Evolutionary conservation across 1,140 invertebrate species (phyloP).

Genomic region (Vanessa atalanta): DNA sequence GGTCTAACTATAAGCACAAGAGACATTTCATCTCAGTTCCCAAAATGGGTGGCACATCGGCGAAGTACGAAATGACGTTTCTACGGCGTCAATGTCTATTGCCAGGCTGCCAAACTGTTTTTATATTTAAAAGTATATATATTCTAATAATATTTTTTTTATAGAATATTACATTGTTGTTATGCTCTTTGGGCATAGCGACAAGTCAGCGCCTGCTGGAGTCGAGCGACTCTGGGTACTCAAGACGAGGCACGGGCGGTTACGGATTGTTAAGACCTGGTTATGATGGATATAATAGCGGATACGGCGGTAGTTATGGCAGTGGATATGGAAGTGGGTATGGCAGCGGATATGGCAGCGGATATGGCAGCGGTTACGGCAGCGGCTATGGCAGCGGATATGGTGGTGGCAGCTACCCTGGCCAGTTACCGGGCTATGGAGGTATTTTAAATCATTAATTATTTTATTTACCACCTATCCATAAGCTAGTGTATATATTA

Average conservation of each 20-base stretch:
- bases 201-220: constrained; percentile 27
- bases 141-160: constrained; percentile 36
- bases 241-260: constrained; percentile 41
- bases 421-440: constrained; percentile 30
- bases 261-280: constrained; percentile 65
- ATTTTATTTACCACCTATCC: not conserved
- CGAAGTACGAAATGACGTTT: too few species aligned
- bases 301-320: constrained; percentile 38
- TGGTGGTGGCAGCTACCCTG: constrained; percentile 16
- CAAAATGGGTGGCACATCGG: too few species aligned
- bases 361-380: constrained; percentile 15
- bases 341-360: constrained; percentile 16
- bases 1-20: too few species aligned
- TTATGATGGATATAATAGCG: constrained; percentile 45
- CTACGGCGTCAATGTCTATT: too few species aligned
- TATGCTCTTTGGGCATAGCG: constrained; percentile 51
- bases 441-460: constrained; percentile 3
- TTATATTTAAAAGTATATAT: not conserved
- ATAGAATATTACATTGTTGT: constrained; percentile 54
- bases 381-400: constrained; percentile 41
- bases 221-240: constrained; percentile 4
- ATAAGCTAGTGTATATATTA: too few species aligned
- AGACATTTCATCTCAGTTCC: too few species aligned
- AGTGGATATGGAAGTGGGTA: constrained; percentile 5
- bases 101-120: too few species aligned